Percentiles rank a stretch among this genome's conserved stretches.
These are phyloP conservation scores for Drosophila falleni DNA, from an alignment of 2,888 invertebrate species.

Conservation along the genomic window DNA sequence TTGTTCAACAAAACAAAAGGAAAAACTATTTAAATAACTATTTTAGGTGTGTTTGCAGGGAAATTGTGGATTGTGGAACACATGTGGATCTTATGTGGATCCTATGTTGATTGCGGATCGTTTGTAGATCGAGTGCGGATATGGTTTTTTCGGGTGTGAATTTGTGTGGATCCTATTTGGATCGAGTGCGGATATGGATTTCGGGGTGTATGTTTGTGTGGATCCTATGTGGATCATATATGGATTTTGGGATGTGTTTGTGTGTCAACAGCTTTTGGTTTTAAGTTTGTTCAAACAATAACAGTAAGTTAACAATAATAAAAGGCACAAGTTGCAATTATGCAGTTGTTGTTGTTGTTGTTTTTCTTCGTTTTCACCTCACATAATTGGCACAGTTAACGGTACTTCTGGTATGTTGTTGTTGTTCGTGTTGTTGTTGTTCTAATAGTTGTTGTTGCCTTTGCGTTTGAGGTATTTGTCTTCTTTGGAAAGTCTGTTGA, in stretches of 20 bases:
- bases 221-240: slow-evolving; percentile 3
- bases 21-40: slow-evolving; percentile 78
- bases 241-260: slow-evolving; percentile 9
- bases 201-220: slow-evolving; percentile 21
- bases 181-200: too few species aligned
- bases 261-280: slow-evolving; percentile 76
- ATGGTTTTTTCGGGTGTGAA: neutral
- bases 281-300: slow-evolving; percentile 74
- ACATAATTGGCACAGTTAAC: slow-evolving; percentile 31
- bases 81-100: too few species aligned
- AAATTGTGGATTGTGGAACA: too few species aligned
- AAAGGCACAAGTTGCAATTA: slow-evolving; percentile 78
- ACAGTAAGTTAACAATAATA: slow-evolving; percentile 78
- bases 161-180: neutral
- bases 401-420: slow-evolving; percentile 8
- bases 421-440: slow-evolving; percentile 34
- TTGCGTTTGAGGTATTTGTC: slow-evolving; percentile 81
- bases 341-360: slow-evolving; percentile 67
- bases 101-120: too few species aligned
- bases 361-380: slow-evolving; percentile 45
- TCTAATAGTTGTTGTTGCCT: slow-evolving; percentile 62
- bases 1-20: slow-evolving; percentile 76
- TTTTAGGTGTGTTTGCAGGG: slow-evolving; percentile 33
- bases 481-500: slow-evolving; percentile 79
- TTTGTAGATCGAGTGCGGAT: too few species aligned